These are phyloP conservation scores for Chiroxiphia lanceolata DNA, from an alignment of 2,797 vertebrate genomes.

Conservation along the genomic window DNA sequence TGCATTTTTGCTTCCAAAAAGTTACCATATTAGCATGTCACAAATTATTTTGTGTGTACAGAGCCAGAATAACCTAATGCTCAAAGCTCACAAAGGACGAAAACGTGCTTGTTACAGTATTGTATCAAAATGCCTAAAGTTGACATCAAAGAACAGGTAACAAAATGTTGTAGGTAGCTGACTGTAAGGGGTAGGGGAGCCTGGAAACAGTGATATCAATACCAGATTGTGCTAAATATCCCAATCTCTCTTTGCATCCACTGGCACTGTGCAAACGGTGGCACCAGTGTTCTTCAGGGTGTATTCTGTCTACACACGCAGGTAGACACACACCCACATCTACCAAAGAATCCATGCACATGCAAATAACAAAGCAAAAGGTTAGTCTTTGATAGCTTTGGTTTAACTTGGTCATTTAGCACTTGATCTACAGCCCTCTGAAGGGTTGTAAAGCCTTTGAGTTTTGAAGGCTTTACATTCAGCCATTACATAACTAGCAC, in stretches of 20 bases:
- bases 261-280: neutral
- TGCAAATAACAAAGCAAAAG: neutral
- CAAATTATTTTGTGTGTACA: neutral
- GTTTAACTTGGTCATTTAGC: neutral
- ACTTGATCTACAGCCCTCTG: neutral
- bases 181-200: neutral
- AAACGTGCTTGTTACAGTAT: neutral
- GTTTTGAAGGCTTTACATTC: neutral
- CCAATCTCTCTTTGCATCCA: accelerated
- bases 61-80: neutral
- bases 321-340: neutral
- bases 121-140: neutral
- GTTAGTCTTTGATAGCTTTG: neutral
- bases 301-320: accelerated
- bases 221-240: neutral
- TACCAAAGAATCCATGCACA: neutral
- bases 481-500: neutral
- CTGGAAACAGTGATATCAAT: neutral
- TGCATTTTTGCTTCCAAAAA: neutral
- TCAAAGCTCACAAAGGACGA: neutral
- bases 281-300: neutral
- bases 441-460: neutral
- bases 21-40: neutral
- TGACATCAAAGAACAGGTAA: neutral
- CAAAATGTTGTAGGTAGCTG: neutral